phyloP scores from a whole-genome alignment of 2,113 vertebrate genomes.

The Dipodomys merriami region DNA sequence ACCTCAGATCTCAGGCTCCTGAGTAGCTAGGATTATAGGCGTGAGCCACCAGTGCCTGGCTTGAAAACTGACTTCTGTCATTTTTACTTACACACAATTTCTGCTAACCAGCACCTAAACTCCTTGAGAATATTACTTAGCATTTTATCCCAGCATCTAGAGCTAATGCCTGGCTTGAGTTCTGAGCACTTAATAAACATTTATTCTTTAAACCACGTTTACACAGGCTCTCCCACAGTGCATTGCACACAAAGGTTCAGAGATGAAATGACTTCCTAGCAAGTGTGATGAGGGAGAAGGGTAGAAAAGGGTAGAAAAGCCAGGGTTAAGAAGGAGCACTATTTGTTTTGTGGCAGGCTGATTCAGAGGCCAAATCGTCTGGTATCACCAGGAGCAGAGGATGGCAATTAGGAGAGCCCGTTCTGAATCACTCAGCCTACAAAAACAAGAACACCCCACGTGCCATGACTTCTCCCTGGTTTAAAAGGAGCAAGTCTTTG shows the following conservation, averaged over 20 bases:
- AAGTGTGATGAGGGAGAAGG: background rate
- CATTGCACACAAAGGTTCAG: background rate
- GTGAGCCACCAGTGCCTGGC: no score
- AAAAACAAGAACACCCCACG: constrained; percentile 2
- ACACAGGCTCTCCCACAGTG: no score
- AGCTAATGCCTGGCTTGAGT: background rate
- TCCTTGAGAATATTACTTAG: background rate
- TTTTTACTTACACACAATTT: background rate
- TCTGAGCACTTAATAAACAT: background rate
- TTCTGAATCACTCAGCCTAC: background rate
- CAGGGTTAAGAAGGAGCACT: background rate
- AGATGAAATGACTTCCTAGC: background rate
- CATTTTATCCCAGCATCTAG: background rate
- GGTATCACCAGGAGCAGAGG: background rate
- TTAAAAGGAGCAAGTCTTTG: background rate
- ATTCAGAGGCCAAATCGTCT: background rate
- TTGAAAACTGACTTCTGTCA: background rate
- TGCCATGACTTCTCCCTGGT: background rate
- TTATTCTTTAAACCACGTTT: background rate
- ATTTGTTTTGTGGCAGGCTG: background rate
- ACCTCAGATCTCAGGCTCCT: no score
- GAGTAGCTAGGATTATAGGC: no score
- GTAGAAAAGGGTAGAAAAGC: background rate
- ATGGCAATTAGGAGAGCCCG: background rate
- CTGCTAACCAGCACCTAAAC: background rate